Conservation (phyloP, 1,140 invertebrate genomes). For the Drosophila mauritiana region DNA sequence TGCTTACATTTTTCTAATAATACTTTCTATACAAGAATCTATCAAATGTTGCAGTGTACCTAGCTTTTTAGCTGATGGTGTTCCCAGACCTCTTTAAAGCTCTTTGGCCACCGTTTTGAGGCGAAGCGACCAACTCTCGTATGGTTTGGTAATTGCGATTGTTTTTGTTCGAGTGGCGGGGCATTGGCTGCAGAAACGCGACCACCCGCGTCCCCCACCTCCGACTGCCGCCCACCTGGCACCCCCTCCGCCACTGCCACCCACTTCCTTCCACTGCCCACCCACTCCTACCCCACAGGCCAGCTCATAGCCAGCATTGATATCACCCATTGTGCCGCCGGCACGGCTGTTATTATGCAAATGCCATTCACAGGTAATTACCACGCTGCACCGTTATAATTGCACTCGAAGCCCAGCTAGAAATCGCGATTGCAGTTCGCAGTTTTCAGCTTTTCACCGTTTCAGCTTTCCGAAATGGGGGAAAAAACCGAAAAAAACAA, state of each 20-base stretch:
- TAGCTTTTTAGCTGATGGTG: conserved; percentile 15
- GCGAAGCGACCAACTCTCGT: conserved; percentile 1
- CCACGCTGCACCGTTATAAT: conserved; percentile 84
- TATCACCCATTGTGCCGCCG: conserved; percentile 50
- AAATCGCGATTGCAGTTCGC: conserved; percentile 76
- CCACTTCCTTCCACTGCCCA: not conserved
- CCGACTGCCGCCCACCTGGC: not conserved
- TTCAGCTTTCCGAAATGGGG: conserved; percentile 11
- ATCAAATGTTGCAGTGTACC: not conserved
- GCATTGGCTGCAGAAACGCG: conserved; percentile 61
- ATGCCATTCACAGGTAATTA: conserved; percentile 84
- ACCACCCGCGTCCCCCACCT: conserved; percentile 37
- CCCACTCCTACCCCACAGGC: not conserved
- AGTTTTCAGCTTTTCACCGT: conserved; percentile 23
- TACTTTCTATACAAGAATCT: not conserved
- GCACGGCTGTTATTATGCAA: conserved; percentile 75
- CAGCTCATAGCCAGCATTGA: conserved; percentile 25
- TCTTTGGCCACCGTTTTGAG: conserved; percentile 1
- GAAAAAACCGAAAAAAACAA: not conserved
- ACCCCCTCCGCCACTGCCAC: not conserved
- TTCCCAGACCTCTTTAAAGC: conserved; percentile 8
- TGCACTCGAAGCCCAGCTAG: conserved; percentile 81
- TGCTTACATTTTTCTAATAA: too few relatives aligned
- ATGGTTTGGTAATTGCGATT: conserved; percentile 70
- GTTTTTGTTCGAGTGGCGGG: conserved; percentile 54